These are phyloP conservation scores for Eudemis profundana DNA, from an alignment of 2,888 invertebrate species.

Conservation along the genomic window DNA sequence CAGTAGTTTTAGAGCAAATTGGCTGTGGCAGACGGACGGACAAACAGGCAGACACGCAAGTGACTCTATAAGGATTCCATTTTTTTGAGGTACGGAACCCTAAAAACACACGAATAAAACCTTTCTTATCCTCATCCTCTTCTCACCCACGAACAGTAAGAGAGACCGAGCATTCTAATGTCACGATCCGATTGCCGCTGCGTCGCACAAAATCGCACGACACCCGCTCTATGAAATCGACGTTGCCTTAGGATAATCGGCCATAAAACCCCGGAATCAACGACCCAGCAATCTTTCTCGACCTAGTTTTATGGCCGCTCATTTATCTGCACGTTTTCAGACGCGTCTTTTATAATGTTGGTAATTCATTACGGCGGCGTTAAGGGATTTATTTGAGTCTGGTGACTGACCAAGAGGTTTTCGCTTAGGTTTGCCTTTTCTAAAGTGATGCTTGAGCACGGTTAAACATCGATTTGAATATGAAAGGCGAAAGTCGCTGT, in stretches of 20 bases:
- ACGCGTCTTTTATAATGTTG: conserved; percentile 40
- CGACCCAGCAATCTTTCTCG: conserved; percentile 48
- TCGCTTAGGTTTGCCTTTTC: conserved; percentile 16
- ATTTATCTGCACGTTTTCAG: conserved; percentile 57
- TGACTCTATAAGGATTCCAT: no score
- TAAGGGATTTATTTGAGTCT: conserved; percentile 5
- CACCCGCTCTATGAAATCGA: conserved; percentile 44
- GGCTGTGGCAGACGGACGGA: no score
- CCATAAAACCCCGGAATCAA: conserved; percentile 59
- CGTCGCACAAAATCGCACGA: conserved; percentile 21
- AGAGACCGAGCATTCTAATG: conserved; percentile 20
- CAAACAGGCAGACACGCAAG: no score
- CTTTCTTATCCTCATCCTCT: conserved; percentile 5
- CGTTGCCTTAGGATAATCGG: conserved; percentile 45
- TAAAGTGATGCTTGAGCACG: conserved; percentile 10
- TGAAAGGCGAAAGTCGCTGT: background rate
- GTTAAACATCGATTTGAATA: conserved; percentile 12
- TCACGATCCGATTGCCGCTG: conserved; percentile 8
- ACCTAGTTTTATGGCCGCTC: conserved; percentile 56
- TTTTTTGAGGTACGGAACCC: background rate
- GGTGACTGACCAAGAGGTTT: conserved; percentile 4
- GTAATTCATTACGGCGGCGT: conserved; percentile 27
- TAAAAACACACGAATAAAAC: conserved; percentile 7
- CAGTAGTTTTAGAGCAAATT: no score
- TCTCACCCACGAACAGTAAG: conserved; percentile 7